These are phyloP conservation scores for Agapornis canus DNA, from an alignment of 2,797 vertebrate genomes.

Conservation along the genomic window DNA sequence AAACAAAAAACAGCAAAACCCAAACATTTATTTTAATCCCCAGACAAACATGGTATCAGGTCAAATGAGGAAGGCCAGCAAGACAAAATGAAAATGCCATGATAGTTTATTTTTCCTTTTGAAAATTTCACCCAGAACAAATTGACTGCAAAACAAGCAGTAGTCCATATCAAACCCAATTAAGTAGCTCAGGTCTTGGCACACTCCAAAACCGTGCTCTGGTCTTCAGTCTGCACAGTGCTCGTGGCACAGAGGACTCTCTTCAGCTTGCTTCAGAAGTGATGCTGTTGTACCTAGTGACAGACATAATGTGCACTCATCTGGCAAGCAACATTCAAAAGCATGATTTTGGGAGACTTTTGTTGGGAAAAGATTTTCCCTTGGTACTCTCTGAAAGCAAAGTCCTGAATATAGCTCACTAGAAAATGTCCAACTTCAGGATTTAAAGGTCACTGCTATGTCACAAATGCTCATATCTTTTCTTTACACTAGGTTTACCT, in stretches of 20 bases:
- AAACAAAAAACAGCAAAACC: too few relatives aligned
- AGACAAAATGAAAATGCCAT: not conserved
- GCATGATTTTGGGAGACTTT: not conserved
- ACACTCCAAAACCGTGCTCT: too few relatives aligned
- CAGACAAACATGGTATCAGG: not conserved
- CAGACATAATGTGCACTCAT: rapidly evolving
- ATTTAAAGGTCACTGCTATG: rapidly evolving
- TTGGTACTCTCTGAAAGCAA: not conserved
- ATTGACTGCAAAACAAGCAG: not conserved
- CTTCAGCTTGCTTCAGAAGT: not conserved
- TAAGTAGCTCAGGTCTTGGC: not conserved
- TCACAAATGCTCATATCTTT: not conserved
- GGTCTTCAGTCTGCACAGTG: rapidly evolving
- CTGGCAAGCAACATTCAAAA: not conserved
- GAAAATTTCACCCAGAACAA: not conserved
- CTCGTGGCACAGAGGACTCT: not conserved
- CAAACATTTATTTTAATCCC: not conserved
- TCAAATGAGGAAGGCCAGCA: not conserved
- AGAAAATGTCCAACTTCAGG: not conserved
- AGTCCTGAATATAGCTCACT: rapidly evolving
- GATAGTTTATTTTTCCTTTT: not conserved
- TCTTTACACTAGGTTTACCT: slow-evolving; percentile 83
- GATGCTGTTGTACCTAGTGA: not conserved
- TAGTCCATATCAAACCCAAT: not conserved
- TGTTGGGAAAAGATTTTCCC: not conserved